A percentile compares a stretch with the other conserved stretches of the same genome.
These are phyloP conservation scores for Crambe crambe DNA, from an alignment of 37 sponge, comb jelly and placozoan species.

Conservation along the genomic window DNA sequence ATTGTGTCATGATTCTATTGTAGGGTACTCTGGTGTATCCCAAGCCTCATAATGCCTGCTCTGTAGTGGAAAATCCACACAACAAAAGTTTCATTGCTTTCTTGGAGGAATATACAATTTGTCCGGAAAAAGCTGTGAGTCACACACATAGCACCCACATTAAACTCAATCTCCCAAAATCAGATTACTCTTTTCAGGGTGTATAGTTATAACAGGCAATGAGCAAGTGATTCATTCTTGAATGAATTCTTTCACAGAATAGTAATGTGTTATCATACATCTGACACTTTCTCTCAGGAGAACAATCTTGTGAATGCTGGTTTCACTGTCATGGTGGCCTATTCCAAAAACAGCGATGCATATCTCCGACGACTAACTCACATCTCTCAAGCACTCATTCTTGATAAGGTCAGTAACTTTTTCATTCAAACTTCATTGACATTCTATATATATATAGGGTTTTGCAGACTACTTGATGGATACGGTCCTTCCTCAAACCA, in stretches of 20 bases:
- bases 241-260: no score
- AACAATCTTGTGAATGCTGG: not conserved
- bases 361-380: not conserved
- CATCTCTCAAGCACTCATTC: conserved; percentile 10
- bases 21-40: conserved; percentile 35
- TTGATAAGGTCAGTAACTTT: conserved; percentile 13
- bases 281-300: conserved; percentile 6
- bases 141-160: no score
- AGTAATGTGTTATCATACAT: not conserved
- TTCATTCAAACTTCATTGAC: no score
- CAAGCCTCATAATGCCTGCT: conserved; percentile 42
- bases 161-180: no score
- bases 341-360: not conserved
- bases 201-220: no score
- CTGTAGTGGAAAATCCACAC: not conserved
- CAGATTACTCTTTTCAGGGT: no score
- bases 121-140: conserved; percentile 30
- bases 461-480: no score
- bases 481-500: no score
- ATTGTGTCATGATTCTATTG: not conserved
- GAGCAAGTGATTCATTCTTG: no score
- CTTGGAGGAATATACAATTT: conserved; percentile 32
- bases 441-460: no score
- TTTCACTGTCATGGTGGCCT: conserved; percentile 24
- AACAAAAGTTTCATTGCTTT: conserved; percentile 30